phyloP scores from a whole-genome alignment of 1,140 invertebrate genomes.

The Pseudachorutes palmiensis region DNA sequence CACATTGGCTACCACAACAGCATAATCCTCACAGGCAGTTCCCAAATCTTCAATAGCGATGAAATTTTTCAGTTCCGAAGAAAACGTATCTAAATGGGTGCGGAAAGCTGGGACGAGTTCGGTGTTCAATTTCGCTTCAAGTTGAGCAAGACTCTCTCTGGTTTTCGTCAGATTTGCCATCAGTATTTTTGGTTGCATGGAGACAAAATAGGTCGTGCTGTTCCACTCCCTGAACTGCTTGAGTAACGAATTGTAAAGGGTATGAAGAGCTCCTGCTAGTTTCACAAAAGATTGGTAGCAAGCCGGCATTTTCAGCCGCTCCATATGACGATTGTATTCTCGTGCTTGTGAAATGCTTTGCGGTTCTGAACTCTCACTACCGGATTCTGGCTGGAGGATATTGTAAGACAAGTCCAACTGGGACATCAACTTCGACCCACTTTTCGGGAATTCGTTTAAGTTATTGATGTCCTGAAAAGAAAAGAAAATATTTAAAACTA shows the following conservation, averaged over 20 bases:
- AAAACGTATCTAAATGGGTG: not conserved
- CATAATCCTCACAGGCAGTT: not conserved
- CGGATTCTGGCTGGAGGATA: not conserved
- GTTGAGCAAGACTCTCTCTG: slow-evolving; percentile 39
- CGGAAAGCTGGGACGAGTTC: not conserved
- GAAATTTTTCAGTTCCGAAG: not conserved
- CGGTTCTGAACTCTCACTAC: not conserved
- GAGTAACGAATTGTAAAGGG: slow-evolving; percentile 55
- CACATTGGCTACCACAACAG: too few relatives aligned
- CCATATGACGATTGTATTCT: slow-evolving; percentile 26
- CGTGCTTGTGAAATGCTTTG: slow-evolving; percentile 1
- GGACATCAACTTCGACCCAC: not conserved
- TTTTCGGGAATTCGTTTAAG: slow-evolving; percentile 1
- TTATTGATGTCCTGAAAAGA: not conserved
- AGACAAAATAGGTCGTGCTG: slow-evolving; percentile 69
- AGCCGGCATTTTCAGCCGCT: slow-evolving; percentile 44
- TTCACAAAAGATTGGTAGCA: slow-evolving; percentile 57
- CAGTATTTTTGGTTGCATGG: slow-evolving; percentile 60
- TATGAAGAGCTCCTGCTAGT: slow-evolving; percentile 54
- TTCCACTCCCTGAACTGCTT: slow-evolving; percentile 71
- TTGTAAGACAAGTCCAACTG: slow-evolving; percentile 12
- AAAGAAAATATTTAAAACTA: not conserved
- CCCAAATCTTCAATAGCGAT: not conserved
- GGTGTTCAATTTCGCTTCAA: not conserved
- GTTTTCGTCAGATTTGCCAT: slow-evolving; percentile 58